Base-by-base conservation (phyloP, 2,888 invertebrate genomes). In the Phaonia tiefii region DNA sequence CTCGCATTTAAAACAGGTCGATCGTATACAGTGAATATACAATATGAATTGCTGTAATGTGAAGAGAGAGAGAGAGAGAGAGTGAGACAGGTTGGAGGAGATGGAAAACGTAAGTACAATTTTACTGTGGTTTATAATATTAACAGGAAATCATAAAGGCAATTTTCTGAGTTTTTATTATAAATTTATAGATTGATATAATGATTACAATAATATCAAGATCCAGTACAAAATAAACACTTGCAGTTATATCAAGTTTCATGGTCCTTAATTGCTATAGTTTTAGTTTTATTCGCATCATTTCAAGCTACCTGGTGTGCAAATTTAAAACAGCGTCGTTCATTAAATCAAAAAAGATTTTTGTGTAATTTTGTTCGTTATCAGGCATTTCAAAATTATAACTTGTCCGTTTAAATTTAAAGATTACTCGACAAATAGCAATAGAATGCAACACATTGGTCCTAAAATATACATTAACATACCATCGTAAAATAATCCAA, bases 71-170 rank as follows among this genome's bases (percentile, higher is more conserved):
- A n/a, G 13, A 25, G 2, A 26, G 58, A n/a, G n/a, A 8, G 17
- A 63, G 22, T 2, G 11, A 51, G 22, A 5, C 22, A 44, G 44
- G n/a, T n/a, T 1, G 22, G 10, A 51, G 8, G 42, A 39, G 22
- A 69, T 8, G 46, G n/a, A n/a, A n/a, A n/a, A n/a, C n/a, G n/a
- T n/a, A n/a, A n/a, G n/a, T n/a, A n/a, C n/a, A n/a, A n/a, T 56
- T 49, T 11, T 26, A 37, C 22, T 39, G 31, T 49, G 1, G n/a
- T n/a, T n/a, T n/a, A n/a, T n/a, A 71, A 54, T 70, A 70, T 54
- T 39, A 37, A 79, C 67, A 74, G 73, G 54, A 69, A 74, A 63
- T 46, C 31, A 42, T 49, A 10, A 46, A 22, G 74, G 54, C 51
- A 25, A 8, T 11, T 7, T 75, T n/a, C 42, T 56, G 25, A 22